phyloP scores from a whole-genome alignment of 2,888 invertebrate genomes.

The Plebejus argus region DNA sequence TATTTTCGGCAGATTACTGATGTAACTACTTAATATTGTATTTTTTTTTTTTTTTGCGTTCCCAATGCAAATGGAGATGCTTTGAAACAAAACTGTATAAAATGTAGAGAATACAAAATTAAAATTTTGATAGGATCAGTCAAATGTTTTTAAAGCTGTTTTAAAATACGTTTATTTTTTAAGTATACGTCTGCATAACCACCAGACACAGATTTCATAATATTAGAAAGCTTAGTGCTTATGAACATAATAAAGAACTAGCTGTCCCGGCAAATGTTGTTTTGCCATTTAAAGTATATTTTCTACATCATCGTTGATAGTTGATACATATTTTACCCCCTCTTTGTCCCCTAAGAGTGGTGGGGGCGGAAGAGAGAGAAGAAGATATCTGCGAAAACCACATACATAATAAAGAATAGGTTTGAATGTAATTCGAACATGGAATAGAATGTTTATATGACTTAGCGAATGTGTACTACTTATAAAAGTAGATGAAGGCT shows the following conservation, averaged over 20 bases:
- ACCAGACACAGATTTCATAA: background rate
- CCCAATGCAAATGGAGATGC: background rate
- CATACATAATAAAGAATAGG: background rate
- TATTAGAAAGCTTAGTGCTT: no score
- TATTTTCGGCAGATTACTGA: background rate
- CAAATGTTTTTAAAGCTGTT: no score
- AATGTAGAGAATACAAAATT: background rate
- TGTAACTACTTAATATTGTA: background rate
- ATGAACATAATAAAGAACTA: background rate
- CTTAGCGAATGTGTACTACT: background rate
- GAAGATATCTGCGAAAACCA: no score
- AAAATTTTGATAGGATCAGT: no score
- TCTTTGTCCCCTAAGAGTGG: no score
- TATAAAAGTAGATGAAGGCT: conserved; percentile 43
- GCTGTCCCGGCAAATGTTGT: no score
- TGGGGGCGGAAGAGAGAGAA: no score
- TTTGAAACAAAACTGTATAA: background rate
- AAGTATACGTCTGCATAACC: no score
- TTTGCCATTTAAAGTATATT: no score
- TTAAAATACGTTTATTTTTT: no score
- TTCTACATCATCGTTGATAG: no score
- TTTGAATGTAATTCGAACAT: background rate
- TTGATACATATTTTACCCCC: no score
- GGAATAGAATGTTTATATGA: background rate
- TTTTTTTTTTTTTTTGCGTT: background rate